A percentile compares a stretch with the other conserved stretches of the same genome.
Conservation (phyloP, 2,797 vertebrate species). For the Scomberomorus guttatus region DNA sequence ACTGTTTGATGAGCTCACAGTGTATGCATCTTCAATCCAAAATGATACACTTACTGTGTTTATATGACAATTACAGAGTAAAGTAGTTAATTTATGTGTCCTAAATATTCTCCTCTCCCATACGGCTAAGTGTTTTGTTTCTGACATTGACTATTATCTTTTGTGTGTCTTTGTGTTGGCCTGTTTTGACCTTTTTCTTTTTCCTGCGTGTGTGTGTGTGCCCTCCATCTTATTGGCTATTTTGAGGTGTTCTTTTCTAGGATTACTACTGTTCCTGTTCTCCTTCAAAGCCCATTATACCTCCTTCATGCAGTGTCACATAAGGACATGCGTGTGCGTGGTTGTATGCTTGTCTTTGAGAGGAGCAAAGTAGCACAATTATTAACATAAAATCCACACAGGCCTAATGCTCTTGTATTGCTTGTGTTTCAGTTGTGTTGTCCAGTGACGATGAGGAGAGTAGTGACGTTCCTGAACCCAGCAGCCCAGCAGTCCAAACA, state of each 20-base stretch:
- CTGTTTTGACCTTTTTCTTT: background rate
- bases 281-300: constrained; percentile 34
- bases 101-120: too few species aligned
- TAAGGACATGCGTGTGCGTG: background rate
- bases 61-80: too few species aligned
- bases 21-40: too few species aligned
- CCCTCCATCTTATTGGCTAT: background rate
- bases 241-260: constrained; percentile 14
- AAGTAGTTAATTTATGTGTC: too few species aligned
- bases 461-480: background rate
- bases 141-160: background rate
- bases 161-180: background rate
- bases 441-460: constrained; percentile 94
- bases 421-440: constrained; percentile 88
- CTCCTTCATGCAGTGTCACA: background rate
- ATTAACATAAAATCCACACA: background rate
- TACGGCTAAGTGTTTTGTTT: background rate
- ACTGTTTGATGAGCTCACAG: too few species aligned
- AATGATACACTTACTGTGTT: too few species aligned
- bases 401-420: constrained; percentile 1
- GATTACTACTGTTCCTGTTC: constrained; percentile 28
- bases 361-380: background rate
- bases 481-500: constrained; percentile 15
- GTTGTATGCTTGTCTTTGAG: background rate
- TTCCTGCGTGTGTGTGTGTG: background rate